Conservation (phyloP, 2,797 vertebrate genomes). For the Rachycentron canadum region DNA sequence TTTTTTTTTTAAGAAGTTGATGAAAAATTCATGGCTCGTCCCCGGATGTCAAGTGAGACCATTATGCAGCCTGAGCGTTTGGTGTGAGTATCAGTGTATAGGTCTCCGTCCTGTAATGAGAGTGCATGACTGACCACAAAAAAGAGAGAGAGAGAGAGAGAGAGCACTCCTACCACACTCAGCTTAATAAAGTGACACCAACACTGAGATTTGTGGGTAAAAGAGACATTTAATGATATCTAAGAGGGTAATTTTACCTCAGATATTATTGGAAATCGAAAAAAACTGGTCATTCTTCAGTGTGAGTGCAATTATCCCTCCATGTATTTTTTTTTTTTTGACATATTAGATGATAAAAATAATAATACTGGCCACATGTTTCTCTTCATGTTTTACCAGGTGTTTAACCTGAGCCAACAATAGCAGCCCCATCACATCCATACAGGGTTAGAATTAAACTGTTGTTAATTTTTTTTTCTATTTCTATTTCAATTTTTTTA, state of each 20-base stretch:
- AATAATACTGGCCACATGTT: too few relatives aligned
- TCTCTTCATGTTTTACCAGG: too few relatives aligned
- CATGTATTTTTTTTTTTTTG: too few relatives aligned
- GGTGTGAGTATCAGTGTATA: constrained; percentile 21
- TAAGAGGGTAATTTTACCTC: too few relatives aligned
- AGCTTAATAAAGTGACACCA: not conserved
- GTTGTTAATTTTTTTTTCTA: too few relatives aligned
- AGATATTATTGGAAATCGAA: not conserved
- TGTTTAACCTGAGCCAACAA: too few relatives aligned
- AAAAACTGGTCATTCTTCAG: not conserved
- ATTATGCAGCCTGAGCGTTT: constrained; percentile 47
- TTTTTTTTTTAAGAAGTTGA: constrained; percentile 43
- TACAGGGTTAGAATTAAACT: too few relatives aligned
- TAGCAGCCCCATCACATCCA: too few relatives aligned
- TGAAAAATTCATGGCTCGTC: constrained; percentile 60
- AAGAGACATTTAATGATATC: not conserved
- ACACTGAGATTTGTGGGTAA: not conserved
- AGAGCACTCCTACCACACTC: not conserved
- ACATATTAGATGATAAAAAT: too few relatives aligned
- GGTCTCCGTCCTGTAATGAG: constrained; percentile 25
- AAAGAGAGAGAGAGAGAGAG: not conserved
- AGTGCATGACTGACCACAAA: not conserved
- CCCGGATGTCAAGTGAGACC: constrained; percentile 45
- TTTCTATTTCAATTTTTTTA: too few relatives aligned
- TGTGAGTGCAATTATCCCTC: not conserved